Base-by-base conservation (phyloP, 1,140 invertebrate genomes). In the Zaprionus ornatus region DNA sequence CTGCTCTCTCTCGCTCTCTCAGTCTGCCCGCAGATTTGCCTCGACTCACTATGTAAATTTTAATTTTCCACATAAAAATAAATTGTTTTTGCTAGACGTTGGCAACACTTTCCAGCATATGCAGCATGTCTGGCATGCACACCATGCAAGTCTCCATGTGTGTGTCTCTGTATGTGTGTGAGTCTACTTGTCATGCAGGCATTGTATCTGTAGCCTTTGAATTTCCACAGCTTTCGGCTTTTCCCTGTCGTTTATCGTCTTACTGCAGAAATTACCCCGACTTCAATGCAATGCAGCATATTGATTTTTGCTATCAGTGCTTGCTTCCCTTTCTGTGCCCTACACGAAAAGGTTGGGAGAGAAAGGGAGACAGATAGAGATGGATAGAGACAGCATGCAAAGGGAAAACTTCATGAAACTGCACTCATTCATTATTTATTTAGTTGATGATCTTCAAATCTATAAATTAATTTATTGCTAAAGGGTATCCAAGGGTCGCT, bases 11-110 rank as follows among this genome's bases (percentile, higher is more conserved):
- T 21, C 48, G 21, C 17, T 50, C 48, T 21, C 7, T 21, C 19
- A 21, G 48, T 1, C 48, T 66, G 69, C 37, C 72, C 74, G 63
- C 65, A 80, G 70, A 68, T 78, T 77, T 63, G 71, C 23, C 48
- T 19, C 42, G 17, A 21, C 29, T 15, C 13, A 35, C 42, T 82
- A 86, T 86, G 83, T 64, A 86, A 87, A 87, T 88, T 87, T 88
- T 83, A 87, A 87, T 88, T 88, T 88, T 88, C 77, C 79, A 74
- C 83, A 87, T 87, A 78, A 83, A 87, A 88, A 88, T 87, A 87
- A 87, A 88, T 87, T 88, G 84, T 87, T 87, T 88, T 80, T 75
- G 23, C 76, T 87, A 63, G 61, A 77, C 82, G 52, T 64, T 68
- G 73, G 73, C 73, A 80, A 77, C 83, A 86, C 83, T 86, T 82